These are phyloP conservation scores for Xestoiulus laeticollis DNA, from an alignment of 2,888 invertebrate genomes.

Conservation along the genomic window DNA sequence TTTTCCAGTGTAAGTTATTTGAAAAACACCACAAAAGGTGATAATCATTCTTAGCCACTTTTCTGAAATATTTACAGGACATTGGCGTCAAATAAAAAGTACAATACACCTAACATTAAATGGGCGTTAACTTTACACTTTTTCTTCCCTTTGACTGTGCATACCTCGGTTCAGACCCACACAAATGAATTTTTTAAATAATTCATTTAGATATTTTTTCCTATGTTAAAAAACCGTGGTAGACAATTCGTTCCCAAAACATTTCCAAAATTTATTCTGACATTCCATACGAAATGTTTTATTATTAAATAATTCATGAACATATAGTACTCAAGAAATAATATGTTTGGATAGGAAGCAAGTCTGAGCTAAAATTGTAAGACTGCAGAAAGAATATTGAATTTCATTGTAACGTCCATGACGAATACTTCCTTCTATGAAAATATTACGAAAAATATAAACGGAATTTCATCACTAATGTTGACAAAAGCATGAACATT, in stretches of 20 bases:
- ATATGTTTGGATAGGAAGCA: not conserved
- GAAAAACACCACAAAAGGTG: not conserved
- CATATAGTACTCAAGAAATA: not conserved
- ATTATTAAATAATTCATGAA: not conserved
- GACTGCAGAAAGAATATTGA: too few relatives aligned
- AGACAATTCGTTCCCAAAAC: not conserved
- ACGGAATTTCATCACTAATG: too few relatives aligned
- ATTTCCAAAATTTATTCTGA: not conserved
- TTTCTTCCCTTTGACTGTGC: not conserved
- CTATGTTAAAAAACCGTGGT: not conserved
- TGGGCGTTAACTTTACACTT: conserved; percentile 5
- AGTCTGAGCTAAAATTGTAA: not conserved
- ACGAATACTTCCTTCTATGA: too few relatives aligned
- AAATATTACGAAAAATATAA: too few relatives aligned
- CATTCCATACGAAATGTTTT: not conserved
- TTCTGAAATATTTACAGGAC: conserved; percentile 14
- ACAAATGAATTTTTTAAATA: not conserved
- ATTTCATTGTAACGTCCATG: too few relatives aligned
- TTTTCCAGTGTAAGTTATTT: not conserved
- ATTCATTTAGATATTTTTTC: not conserved
- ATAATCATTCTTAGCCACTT: not conserved
- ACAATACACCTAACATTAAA: not conserved
- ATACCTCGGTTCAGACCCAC: not conserved
- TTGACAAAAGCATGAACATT: too few relatives aligned
- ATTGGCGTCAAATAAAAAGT: conserved; percentile 29